Base-by-base conservation (phyloP, 1,140 invertebrate species). In the Apis laboriosa region DNA sequence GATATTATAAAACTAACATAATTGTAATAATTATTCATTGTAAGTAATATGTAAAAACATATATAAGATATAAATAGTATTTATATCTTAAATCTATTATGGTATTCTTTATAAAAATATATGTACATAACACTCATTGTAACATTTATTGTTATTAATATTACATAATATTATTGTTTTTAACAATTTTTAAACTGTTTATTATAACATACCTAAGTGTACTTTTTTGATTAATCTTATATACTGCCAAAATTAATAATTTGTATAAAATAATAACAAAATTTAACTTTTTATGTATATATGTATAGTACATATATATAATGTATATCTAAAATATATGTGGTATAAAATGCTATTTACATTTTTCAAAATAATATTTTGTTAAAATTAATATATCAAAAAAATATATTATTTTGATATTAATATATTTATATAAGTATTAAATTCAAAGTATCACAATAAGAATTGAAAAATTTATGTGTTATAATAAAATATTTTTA, bases 351-450 rank as follows among this genome's bases (percentile, higher is more conserved):
- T 55, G 9, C 51, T 53, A 71, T 79, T 85, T 76, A 88, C 85
- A 84, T 85, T 88, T 90, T 84, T 68, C 86, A 87, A 80, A 81
- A 84, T 19, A 84, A 60, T 83, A 9, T 71, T 86, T 56, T 86
- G 60, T 77, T 53, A 71, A 66, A 56, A 55, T 58, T 66, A 28
- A 21, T 21, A 58, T 64, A 72, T 15, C 53, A 61, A 24, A 3
- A 55, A 67, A 49, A 1, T 13, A 70, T 49, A 74, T 43, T 67
- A 28, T 9, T 8, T 56, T 75, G 70, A 49, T 58, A 79, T 58
- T 72, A 76, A 72, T 53, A 53, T 17, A 76, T 76, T 80, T 73
- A 84, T 8, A 21, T 24, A 21, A 67, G 21, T 21, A 51, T 58
- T 15, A 24, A 73, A 66, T 56, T 73, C 80, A 55, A 68, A 70